Evolutionary conservation across 2,888 invertebrate species (phyloP).

Genomic region (Invenusta paracnida): DNA sequence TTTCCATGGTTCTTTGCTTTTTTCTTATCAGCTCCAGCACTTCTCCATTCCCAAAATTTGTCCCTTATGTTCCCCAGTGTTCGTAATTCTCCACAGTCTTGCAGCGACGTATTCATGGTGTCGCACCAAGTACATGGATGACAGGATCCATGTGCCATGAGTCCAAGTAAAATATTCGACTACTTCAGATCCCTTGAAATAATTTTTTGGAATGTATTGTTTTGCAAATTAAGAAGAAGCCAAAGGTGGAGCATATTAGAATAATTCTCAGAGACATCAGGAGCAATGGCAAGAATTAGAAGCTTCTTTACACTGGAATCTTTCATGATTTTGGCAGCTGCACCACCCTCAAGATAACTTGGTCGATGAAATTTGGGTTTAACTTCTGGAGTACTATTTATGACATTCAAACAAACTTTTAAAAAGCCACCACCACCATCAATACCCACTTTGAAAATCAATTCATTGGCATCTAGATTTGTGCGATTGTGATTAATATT

Average conservation of each 20-base stretch:
- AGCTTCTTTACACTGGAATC: constrained; percentile 35
- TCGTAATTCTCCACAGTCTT: not conserved
- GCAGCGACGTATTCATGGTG: not conserved
- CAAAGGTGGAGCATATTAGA: constrained; percentile 11
- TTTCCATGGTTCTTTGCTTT: not conserved
- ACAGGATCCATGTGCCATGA: constrained; percentile 14
- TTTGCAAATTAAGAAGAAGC: not conserved
- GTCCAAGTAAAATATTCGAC: constrained; percentile 27
- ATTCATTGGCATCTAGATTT: not conserved
- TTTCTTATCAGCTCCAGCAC: not conserved
- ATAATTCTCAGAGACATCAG: not conserved
- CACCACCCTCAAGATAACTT: too few relatives aligned
- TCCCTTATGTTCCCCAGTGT: not conserved
- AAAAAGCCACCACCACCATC: constrained; percentile 33
- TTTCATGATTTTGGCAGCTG: constrained; percentile 25
- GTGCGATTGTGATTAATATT: too few relatives aligned
- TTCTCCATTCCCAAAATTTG: not conserved
- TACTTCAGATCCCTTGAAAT: constrained; percentile 27
- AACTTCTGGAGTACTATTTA: too few relatives aligned
- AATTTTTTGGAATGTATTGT: too few relatives aligned
- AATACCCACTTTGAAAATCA: constrained; percentile 4
- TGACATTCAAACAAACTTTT: not conserved
- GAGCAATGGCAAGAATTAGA: constrained; percentile 1
- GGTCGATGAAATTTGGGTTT: too few relatives aligned
- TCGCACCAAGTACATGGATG: constrained; percentile 24